Evolutionary conservation across 1,140 invertebrate genomes (phyloP).

Genomic region (Arion vulgaris): DNA sequence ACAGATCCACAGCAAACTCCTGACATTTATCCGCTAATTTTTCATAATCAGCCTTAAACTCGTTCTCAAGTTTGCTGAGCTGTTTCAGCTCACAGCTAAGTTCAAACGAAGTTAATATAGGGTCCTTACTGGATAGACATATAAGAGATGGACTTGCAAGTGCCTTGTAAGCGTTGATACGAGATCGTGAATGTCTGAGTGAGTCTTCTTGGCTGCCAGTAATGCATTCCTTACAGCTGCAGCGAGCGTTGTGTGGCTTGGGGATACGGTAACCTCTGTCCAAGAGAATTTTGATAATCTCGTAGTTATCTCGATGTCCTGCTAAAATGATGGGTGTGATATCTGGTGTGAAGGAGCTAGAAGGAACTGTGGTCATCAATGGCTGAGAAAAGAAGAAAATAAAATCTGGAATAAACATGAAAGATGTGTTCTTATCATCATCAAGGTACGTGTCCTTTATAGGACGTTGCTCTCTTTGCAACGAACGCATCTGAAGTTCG

Average conservation of each 20-base stretch:
- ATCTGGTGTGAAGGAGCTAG: conserved; percentile 88
- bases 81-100: conserved; percentile 95
- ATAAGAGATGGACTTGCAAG: conserved; percentile 88
- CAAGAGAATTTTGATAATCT: conserved; percentile 97
- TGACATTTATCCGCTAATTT: conserved; percentile 95
- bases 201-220: conserved; percentile 81
- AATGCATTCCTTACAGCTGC: conserved; percentile 70
- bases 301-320: conserved; percentile 97
- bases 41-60: conserved; percentile 91
- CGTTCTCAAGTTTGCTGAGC: conserved; percentile 95
- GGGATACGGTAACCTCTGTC: conserved; percentile 77
- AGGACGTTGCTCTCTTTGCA: no score
- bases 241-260: conserved; percentile 72
- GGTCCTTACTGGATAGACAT: conserved; percentile 95
- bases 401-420: background rate
- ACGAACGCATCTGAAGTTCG: no score
- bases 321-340: conserved; percentile 96
- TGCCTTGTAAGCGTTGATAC: conserved; percentile 93
- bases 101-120: conserved; percentile 97
- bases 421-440: background rate
- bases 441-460: no score
- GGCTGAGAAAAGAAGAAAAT: conserved; percentile 48
- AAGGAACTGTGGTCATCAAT: conserved; percentile 53
- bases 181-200: conserved; percentile 87
- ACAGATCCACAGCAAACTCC: conserved; percentile 94